Conservation (phyloP, 2,888 invertebrate species). For the Spicauda simplicius region DNA sequence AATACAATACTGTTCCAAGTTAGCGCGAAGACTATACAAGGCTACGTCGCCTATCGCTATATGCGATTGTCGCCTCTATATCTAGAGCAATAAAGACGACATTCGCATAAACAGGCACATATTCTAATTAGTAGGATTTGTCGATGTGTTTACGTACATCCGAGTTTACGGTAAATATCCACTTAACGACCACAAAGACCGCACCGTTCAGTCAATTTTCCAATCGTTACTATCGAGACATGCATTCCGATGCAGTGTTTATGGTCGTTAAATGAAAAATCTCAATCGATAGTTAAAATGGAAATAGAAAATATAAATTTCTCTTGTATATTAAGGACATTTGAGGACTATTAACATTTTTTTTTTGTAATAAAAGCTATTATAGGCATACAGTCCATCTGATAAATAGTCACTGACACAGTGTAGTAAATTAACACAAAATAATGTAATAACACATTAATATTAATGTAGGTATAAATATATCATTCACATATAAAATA, state of each 20-base stretch:
- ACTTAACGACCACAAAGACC: background rate
- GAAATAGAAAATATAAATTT: too few relatives aligned
- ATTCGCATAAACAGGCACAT: conserved; percentile 6
- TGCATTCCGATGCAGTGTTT: background rate
- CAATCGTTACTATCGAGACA: background rate
- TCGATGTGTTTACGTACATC: conserved; percentile 26
- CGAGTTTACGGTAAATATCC: background rate
- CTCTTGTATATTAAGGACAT: too few relatives aligned
- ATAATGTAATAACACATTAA: too few relatives aligned
- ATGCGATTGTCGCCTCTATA: conserved; percentile 2
- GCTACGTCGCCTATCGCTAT: conserved; percentile 5
- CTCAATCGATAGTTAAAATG: too few relatives aligned
- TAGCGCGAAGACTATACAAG: conserved; percentile 24
- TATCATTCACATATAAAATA: too few relatives aligned
- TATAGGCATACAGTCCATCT: too few relatives aligned
- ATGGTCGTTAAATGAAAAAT: too few relatives aligned
- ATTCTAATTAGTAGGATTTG: conserved; percentile 15
- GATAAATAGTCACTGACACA: too few relatives aligned
- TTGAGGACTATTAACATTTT: too few relatives aligned
- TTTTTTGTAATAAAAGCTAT: too few relatives aligned
- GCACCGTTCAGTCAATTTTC: background rate
- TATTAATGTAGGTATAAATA: too few relatives aligned
- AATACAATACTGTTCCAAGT: conserved; percentile 34
- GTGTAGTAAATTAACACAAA: too few relatives aligned
- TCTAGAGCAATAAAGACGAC: background rate